A percentile compares a stretch with the other conserved stretches of the same genome.
phyloP scores from a whole-genome alignment of 2,797 vertebrate genomes.

The Champsocephalus gunnari region DNA sequence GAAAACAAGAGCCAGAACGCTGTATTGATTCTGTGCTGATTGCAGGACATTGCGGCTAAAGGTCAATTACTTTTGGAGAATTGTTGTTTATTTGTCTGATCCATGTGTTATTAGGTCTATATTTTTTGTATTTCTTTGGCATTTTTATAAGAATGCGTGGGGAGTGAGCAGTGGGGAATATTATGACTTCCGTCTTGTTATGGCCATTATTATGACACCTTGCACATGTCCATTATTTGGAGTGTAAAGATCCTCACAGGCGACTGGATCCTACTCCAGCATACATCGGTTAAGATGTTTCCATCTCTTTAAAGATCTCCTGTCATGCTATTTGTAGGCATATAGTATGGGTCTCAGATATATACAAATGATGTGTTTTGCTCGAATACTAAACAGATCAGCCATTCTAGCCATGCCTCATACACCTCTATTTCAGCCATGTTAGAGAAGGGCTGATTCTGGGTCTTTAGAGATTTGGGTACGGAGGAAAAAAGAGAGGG shows the following conservation, averaged over 20 bases:
- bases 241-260: neutral
- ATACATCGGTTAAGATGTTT: neutral
- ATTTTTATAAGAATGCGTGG: neutral
- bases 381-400: no score
- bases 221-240: no score
- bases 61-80: neutral
- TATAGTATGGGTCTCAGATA: no score
- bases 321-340: no score
- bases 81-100: neutral
- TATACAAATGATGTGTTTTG: no score
- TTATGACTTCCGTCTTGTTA: neutral
- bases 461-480: no score
- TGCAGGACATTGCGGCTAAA: conserved; percentile 26
- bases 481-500: no score
- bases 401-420: no score
- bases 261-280: neutral
- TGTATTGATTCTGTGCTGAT: conserved; percentile 31
- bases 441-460: no score
- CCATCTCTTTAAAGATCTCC: neutral
- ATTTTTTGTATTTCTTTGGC: neutral
- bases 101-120: neutral
- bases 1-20: neutral
- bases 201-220: neutral
- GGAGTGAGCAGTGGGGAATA: neutral
- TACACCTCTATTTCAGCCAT: no score